Evolutionary conservation across 1,140 invertebrate species (phyloP).

Genomic region (Heliothis virescens): DNA sequence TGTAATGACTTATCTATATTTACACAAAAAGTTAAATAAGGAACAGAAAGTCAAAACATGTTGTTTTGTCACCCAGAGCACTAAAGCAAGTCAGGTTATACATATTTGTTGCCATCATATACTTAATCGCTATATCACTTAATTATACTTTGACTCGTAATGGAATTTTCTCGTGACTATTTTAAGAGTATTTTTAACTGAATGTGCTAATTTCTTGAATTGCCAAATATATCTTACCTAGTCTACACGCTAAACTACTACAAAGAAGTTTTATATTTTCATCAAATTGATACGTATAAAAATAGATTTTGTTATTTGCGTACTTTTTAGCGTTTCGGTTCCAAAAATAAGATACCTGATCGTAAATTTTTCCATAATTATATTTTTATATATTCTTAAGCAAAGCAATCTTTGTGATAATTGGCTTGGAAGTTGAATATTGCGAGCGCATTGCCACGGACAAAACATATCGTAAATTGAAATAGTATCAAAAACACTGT

Average conservation of each 20-base stretch:
- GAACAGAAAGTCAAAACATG: constrained; percentile 12
- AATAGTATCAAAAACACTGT: background rate
- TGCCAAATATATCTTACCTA: background rate
- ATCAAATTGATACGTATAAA: background rate
- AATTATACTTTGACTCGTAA: background rate
- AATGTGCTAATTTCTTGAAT: constrained; percentile 5
- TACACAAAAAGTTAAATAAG: background rate
- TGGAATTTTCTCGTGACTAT: background rate
- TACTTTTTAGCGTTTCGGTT: background rate
- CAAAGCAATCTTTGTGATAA: background rate
- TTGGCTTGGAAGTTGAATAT: background rate
- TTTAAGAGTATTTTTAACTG: background rate
- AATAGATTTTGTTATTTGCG: background rate
- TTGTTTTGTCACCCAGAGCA: no score
- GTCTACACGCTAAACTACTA: background rate
- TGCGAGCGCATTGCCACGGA: no score
- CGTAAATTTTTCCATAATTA: background rate
- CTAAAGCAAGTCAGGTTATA: background rate
- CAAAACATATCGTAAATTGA: background rate
- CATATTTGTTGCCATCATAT: background rate
- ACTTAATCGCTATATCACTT: constrained; percentile 1
- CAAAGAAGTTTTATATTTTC: constrained; percentile 1
- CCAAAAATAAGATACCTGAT: background rate
- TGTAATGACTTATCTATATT: background rate
- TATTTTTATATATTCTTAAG: background rate